Evolutionary conservation across 2,888 invertebrate genomes (phyloP).

Genomic region (Tetropium fuscum): DNA sequence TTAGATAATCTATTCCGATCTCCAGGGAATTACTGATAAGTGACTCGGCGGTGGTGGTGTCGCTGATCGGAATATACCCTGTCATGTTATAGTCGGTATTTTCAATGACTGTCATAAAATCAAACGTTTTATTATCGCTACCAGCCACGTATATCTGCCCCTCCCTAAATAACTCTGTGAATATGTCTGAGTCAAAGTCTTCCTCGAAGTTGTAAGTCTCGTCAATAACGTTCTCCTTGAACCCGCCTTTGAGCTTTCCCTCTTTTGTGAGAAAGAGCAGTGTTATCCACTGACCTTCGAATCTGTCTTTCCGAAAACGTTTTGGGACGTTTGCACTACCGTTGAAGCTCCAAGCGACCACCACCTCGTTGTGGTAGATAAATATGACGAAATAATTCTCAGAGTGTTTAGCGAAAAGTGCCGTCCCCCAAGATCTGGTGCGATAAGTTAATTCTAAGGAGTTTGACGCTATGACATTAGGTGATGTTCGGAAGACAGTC

Average conservation of each 20-base stretch:
- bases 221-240: constrained; percentile 68
- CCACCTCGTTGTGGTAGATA: constrained; percentile 76
- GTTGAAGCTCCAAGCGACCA: constrained; percentile 76
- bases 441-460: constrained; percentile 72
- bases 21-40: constrained; percentile 60
- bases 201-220: constrained; percentile 67
- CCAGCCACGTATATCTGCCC: constrained; percentile 70
- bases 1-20: constrained; percentile 46
- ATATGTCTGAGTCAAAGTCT: constrained; percentile 67
- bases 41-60: constrained; percentile 58
- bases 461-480: constrained; percentile 54
- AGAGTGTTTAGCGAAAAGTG: constrained; percentile 75
- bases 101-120: constrained; percentile 57
- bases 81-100: constrained; percentile 57
- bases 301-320: constrained; percentile 66
- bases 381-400: constrained; percentile 77
- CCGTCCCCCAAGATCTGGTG: constrained; percentile 78
- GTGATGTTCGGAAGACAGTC: constrained; percentile 57
- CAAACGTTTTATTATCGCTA: constrained; percentile 61
- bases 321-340: constrained; percentile 63
- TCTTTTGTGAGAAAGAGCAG: constrained; percentile 70
- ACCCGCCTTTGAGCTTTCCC: constrained; percentile 61
- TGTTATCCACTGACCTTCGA: constrained; percentile 76
- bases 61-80: constrained; percentile 53
- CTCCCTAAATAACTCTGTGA: constrained; percentile 67